Conservation (phyloP, 2,797 vertebrate species). For the Malurus leucopterus region DNA sequence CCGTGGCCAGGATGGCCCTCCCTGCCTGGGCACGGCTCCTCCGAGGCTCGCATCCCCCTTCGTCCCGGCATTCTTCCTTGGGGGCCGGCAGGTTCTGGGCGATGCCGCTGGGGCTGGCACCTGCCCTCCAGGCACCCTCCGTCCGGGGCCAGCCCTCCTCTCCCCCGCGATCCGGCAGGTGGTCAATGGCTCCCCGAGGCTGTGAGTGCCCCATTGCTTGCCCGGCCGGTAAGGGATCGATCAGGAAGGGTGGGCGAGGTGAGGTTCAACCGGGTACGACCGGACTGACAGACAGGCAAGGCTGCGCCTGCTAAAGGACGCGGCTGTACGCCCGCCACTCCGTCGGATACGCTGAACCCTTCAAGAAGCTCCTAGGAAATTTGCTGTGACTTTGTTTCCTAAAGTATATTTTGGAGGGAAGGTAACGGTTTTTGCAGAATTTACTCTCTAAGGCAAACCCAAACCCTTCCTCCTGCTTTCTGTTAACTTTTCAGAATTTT, state of each 20-base stretch:
- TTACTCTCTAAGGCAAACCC: neutral
- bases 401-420: neutral
- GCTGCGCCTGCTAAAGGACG: neutral
- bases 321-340: neutral
- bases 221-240: neutral
- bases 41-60: neutral
- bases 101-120: neutral
- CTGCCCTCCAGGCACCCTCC: neutral
- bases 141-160: neutral
- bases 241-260: neutral
- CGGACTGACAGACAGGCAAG: neutral
- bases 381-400: neutral
- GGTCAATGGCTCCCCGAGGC: neutral
- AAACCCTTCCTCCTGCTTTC: neutral
- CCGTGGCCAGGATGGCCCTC: neutral
- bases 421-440: neutral
- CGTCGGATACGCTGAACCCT: neutral
- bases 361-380: neutral
- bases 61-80: neutral
- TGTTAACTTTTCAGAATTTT: neutral
- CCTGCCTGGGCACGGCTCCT: neutral
- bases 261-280: neutral
- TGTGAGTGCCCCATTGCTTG: neutral
- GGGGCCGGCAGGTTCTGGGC: neutral
- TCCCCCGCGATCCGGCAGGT: neutral